phyloP scores from a whole-genome alignment of 2,888 invertebrate genomes.

The Caenorhabditis sp. region DNA sequence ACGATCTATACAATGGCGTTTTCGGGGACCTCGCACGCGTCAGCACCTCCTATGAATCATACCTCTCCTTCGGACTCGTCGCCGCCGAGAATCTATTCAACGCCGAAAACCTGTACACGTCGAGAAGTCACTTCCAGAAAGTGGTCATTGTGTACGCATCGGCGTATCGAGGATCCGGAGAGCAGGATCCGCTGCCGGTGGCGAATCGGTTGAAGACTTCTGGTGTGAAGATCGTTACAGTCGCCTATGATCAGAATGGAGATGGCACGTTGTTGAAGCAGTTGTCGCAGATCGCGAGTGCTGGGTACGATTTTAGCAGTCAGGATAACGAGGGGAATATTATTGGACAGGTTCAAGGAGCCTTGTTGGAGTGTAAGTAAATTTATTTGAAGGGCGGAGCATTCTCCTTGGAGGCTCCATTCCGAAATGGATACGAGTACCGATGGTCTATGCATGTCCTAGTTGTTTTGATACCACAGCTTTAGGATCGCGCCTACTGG shows the following conservation, averaged over 20 bases:
- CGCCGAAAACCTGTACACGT: background rate
- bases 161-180: slow-evolving; percentile 14
- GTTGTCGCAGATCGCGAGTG: slow-evolving; percentile 39
- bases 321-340: slow-evolving; percentile 7
- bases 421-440: no score
- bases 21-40: background rate
- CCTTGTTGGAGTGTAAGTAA: background rate
- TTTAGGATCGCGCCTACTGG: no score
- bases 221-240: slow-evolving; percentile 52
- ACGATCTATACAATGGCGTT: background rate
- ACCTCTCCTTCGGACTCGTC: slow-evolving; percentile 13
- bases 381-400: no score
- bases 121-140: slow-evolving; percentile 24
- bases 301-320: slow-evolving; percentile 35
- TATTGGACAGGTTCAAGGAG: slow-evolving; percentile 48
- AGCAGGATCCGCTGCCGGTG: slow-evolving; percentile 37
- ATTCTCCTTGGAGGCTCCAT: no score
- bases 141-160: slow-evolving; percentile 40
- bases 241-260: slow-evolving; percentile 46
- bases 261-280: slow-evolving; percentile 3
- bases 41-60: background rate
- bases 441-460: no score
- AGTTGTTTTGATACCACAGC: no score
- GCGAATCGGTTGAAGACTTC: slow-evolving; percentile 47
- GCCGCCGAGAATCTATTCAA: slow-evolving; percentile 19